Conservation (phyloP, 2,888 invertebrate genomes). For the Platerodrilus igneus region DNA sequence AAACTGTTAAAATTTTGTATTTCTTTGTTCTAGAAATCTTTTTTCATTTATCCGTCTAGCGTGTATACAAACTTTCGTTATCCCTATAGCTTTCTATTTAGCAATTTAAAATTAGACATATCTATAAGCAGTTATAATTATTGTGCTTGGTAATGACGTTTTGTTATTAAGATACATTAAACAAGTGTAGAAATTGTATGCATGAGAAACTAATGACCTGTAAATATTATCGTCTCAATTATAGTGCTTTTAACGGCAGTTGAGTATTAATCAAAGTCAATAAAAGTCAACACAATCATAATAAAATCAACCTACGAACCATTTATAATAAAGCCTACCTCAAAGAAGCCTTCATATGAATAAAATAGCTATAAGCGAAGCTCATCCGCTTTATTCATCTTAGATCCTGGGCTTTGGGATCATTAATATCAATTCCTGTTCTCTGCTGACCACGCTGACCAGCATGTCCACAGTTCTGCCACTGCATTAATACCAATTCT, state of each 20-base stretch:
- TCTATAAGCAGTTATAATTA: too few relatives aligned
- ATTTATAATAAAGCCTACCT: slow-evolving; percentile 45
- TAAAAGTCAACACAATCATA: slow-evolving; percentile 37
- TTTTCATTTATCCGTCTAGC: too few relatives aligned
- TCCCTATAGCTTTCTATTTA: too few relatives aligned
- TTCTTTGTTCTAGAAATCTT: too few relatives aligned
- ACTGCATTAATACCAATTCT: slow-evolving; percentile 50
- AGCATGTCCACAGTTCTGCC: slow-evolving; percentile 44
- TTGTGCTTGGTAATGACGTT: too few relatives aligned
- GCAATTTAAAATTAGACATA: too few relatives aligned
- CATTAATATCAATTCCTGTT: slow-evolving; percentile 49
- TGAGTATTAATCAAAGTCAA: slow-evolving; percentile 44
- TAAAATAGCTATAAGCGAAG: slow-evolving; percentile 47
- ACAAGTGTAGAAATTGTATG: too few relatives aligned
- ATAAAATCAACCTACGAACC: slow-evolving; percentile 43
- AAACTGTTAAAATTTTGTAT: too few relatives aligned
- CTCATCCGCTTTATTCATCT: slow-evolving; percentile 41
- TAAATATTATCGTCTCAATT: slow-evolving; percentile 13
- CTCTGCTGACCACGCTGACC: slow-evolving; percentile 41
- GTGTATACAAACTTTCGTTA: too few relatives aligned
- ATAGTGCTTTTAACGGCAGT: slow-evolving; percentile 15
- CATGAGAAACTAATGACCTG: too few relatives aligned
- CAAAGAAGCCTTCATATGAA: slow-evolving; percentile 44
- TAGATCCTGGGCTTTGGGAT: slow-evolving; percentile 39
- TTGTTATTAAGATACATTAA: too few relatives aligned